Evolutionary conservation across 1,140 invertebrate species (phyloP), one percentile per base, ranked within the genome.

Genomic region (Nymphalis io): DNA sequence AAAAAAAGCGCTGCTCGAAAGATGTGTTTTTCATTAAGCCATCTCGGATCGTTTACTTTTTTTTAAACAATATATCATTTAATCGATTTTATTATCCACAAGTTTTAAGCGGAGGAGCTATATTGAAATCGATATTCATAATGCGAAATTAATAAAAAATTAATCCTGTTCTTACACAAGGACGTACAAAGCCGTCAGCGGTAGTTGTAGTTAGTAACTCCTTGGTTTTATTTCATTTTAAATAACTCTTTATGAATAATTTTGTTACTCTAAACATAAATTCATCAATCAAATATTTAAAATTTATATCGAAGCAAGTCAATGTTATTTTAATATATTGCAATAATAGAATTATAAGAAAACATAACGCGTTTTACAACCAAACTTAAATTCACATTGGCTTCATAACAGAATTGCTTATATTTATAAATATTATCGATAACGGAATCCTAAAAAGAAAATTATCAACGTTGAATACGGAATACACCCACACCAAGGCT

Each of bases 91-190:
- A n/a, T n/a, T n/a, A 6, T 46, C 0, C 46, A 53, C 33, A 63
- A 55, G 51, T 57, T 57, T 64, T n/a, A 40, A 39, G 65, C 23
- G 33, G 33, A 48, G 51, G 16, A 57, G 60, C 48, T 40, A 58
- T 58, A 46, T 59, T 59, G 48, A 40, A 72, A 57, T 59, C 46
- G 62, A 57, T 48, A 58, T 38, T 46, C 38, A 40, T 72, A 72
- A 72, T 72, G 61, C 70, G 64, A 67, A 67, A 62, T 72, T 72
- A 72, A 72, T 72, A 64, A 72, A 67, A 72, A 67, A 40, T 42
- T 72, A 63, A 72, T 72, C 70, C 70, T 27, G 44, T 59, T 44
- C 39, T 67, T 55, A 59, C 46, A 61, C 64, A 67, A 58, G 40
- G 51, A 21, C 16, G 64, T 51, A 67, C 33, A 72, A 72, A 67